phyloP scores from a whole-genome alignment of 2,113 vertebrate species.

The Periophthalmus modestus region DNA sequence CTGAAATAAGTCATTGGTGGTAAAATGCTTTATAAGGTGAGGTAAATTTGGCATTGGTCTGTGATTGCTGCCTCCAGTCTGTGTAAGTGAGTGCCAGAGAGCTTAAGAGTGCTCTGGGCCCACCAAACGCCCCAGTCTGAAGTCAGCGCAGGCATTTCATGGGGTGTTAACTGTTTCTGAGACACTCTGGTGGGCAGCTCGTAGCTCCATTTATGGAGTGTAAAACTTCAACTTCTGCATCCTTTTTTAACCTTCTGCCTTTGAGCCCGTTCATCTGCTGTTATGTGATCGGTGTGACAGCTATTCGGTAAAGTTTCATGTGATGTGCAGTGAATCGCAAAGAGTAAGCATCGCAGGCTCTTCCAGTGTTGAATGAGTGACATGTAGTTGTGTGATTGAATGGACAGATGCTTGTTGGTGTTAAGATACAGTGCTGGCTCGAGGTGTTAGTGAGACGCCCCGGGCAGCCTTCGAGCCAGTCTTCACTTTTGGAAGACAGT shows the following conservation, averaged over 20 bases:
- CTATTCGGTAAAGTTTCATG: conserved; percentile 30
- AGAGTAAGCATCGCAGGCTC: conserved; percentile 28
- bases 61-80: conserved; percentile 32
- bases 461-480: conserved; percentile 69
- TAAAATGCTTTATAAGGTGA: conserved; percentile 38
- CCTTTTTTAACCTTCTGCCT: conserved; percentile 40
- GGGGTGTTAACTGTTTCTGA: conserved; percentile 60
- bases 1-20: conserved; percentile 13
- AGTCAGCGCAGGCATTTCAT: conserved; percentile 53
- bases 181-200: conserved; percentile 48
- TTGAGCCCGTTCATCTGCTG: conserved; percentile 19
- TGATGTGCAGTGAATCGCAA: conserved; percentile 26
- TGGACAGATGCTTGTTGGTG: conserved; percentile 73
- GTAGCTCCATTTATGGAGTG: conserved; percentile 56
- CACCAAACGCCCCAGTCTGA: conserved; percentile 45
- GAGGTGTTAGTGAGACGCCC: conserved; percentile 70
- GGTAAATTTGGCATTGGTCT: conserved; percentile 28
- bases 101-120: conserved; percentile 42
- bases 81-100: conserved; percentile 32
- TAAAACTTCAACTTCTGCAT: conserved; percentile 48
- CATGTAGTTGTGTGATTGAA: conserved; percentile 62
- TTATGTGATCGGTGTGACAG: conserved; percentile 24
- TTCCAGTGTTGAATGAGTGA: conserved; percentile 52
- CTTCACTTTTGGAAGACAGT: conserved; percentile 64
- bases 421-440: conserved; percentile 65